phyloP scores from a whole-genome alignment of 2,113 vertebrate genomes.

The Oplegnathus fasciatus region DNA sequence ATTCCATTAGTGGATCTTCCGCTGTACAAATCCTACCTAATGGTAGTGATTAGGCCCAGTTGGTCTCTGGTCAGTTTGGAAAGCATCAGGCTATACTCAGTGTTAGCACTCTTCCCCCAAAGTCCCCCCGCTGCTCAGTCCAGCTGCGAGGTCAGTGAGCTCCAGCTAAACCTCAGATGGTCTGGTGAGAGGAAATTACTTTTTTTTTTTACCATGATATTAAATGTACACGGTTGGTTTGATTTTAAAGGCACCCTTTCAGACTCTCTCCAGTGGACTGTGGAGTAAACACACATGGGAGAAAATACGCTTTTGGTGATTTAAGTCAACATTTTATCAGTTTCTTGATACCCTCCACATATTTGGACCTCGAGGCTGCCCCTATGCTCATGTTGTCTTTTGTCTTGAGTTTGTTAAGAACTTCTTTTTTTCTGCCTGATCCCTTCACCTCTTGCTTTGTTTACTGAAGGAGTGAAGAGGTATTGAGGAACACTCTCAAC shows the following conservation, averaged over 20 bases:
- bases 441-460: slow-evolving; percentile 43
- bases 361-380: slow-evolving; percentile 17
- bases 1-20: slow-evolving; percentile 47
- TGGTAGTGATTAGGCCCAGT: slow-evolving; percentile 59
- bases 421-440: slow-evolving; percentile 13
- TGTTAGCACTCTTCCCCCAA: slow-evolving; percentile 29
- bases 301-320: slow-evolving; percentile 30
- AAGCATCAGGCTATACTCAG: slow-evolving; percentile 31
- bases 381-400: slow-evolving; percentile 19
- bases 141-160: slow-evolving; percentile 66
- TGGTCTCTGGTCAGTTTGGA: slow-evolving; percentile 55
- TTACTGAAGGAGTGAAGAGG: slow-evolving; percentile 49
- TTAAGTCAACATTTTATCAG: slow-evolving; percentile 10
- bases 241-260: slow-evolving; percentile 44
- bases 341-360: not conserved
- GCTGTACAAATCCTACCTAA: slow-evolving; percentile 47
- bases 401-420: slow-evolving; percentile 31
- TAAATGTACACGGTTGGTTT: slow-evolving; percentile 61
- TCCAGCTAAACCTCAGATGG: slow-evolving; percentile 62
- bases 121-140: slow-evolving; percentile 46
- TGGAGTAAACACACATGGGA: slow-evolving; percentile 35
- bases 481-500: slow-evolving; percentile 59
- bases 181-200: slow-evolving; percentile 62
- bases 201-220: slow-evolving; percentile 60
- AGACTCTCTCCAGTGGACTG: slow-evolving; percentile 31